Percentiles rank a stretch among this genome's conserved stretches.
phyloP scores from a whole-genome alignment of 1,140 invertebrate genomes.

The Ceratina japonica region DNA sequence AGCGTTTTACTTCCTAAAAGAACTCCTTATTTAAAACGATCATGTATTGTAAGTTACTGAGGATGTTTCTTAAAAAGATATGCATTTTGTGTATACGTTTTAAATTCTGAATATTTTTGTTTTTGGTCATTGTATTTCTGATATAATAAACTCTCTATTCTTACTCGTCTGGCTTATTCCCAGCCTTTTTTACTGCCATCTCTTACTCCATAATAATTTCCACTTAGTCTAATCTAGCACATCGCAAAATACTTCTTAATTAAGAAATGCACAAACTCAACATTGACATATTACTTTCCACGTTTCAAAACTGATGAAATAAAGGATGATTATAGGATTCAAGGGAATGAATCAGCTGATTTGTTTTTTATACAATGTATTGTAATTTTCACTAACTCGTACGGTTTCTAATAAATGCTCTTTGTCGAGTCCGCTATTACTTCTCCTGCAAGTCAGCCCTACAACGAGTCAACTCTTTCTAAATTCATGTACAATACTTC shows the following conservation, averaged over 20 bases:
- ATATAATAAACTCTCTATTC: slow-evolving; percentile 51
- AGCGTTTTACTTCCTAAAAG: neutral
- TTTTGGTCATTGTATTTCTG: slow-evolving; percentile 38
- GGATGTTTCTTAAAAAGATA: slow-evolving; percentile 10
- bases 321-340: neutral
- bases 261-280: neutral
- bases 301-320: neutral
- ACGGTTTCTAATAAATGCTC: slow-evolving; percentile 25
- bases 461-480: slow-evolving; percentile 9
- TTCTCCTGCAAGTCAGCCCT: slow-evolving; percentile 20
- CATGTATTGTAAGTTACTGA: slow-evolving; percentile 39
- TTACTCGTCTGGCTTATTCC: slow-evolving; percentile 29
- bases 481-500: neutral
- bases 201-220: too few species aligned
- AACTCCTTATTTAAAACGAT: neutral
- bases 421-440: slow-evolving; percentile 22
- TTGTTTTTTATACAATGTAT: slow-evolving; percentile 49
- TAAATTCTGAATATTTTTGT: slow-evolving; percentile 14
- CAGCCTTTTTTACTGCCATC: neutral
- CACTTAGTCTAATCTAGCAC: too few species aligned
- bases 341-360: neutral
- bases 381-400: slow-evolving; percentile 46
- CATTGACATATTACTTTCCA: too few species aligned
- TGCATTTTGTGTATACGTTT: slow-evolving; percentile 30
- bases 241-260: neutral